Evolutionary conservation across 2,888 invertebrate genomes (phyloP).

Genomic region (Halictus ligatus): DNA sequence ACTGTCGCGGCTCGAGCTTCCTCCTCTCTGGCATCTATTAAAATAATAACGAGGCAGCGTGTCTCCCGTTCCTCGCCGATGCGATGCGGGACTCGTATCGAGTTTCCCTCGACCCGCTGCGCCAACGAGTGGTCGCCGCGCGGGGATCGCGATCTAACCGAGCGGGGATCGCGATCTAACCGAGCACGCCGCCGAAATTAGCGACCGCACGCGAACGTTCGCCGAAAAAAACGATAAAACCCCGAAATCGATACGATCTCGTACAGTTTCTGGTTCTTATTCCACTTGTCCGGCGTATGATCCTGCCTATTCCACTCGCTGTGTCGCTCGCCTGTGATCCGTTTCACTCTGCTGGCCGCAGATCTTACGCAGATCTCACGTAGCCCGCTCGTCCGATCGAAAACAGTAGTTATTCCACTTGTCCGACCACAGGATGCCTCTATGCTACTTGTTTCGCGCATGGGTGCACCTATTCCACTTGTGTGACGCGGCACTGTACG

Average conservation of each 20-base stretch:
- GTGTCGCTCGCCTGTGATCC: too few species aligned
- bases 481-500: not conserved
- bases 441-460: not conserved
- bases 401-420: too few species aligned
- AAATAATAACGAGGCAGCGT: slow-evolving; percentile 61
- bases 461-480: not conserved
- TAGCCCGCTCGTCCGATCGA: too few species aligned
- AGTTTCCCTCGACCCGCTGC: slow-evolving; percentile 21
- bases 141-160: not conserved
- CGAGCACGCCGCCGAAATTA: not conserved
- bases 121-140: not conserved
- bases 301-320: not conserved
- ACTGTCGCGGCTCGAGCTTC: slow-evolving; percentile 58
- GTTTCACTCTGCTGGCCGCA: too few species aligned
- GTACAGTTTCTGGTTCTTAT: not conserved
- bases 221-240: not conserved
- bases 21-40: slow-evolving; percentile 62
- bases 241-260: not conserved
- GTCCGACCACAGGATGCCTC: too few species aligned
- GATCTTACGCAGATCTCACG: too few species aligned
- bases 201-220: not conserved
- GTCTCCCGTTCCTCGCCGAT: slow-evolving; percentile 31
- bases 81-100: slow-evolving; percentile 28
- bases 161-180: not conserved
- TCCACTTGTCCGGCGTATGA: not conserved